Conservation (phyloP, 30 jellyfish, hydroid and myxozoan genomes). For the Calvadosia cruxmelitensis region DNA sequence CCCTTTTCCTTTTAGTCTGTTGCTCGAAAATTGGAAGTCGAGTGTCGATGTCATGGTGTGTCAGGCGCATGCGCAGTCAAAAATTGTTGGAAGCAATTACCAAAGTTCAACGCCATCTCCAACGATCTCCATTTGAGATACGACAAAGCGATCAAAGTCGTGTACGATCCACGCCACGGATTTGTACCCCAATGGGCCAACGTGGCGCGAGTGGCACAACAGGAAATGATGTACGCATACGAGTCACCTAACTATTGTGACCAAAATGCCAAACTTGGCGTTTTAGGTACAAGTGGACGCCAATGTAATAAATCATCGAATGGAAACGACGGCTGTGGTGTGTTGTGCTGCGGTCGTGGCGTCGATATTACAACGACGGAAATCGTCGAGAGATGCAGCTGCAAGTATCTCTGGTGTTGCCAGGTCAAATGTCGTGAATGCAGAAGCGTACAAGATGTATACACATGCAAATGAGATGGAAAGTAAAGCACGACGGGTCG, state of each 20-base stretch:
- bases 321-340: slow-evolving; percentile 54
- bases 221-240: slow-evolving; percentile 29
- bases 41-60: slow-evolving; percentile 74
- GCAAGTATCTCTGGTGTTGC: slow-evolving; percentile 67
- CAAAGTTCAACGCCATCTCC: slow-evolving; percentile 25
- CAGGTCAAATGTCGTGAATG: slow-evolving; percentile 58
- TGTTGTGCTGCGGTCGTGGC: slow-evolving; percentile 72
- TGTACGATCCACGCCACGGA: slow-evolving; percentile 23
- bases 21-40: not conserved
- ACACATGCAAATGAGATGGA: slow-evolving; percentile 26
- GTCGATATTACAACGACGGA: slow-evolving; percentile 28
- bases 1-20: not conserved
- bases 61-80: slow-evolving; percentile 69
- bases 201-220: slow-evolving; percentile 2
- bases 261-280: slow-evolving; percentile 26
- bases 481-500: no score
- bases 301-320: slow-evolving; percentile 38
- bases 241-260: slow-evolving; percentile 71
- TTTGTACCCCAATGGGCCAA: slow-evolving; percentile 50
- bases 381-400: slow-evolving; percentile 50
- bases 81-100: slow-evolving; percentile 62
- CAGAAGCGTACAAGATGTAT: slow-evolving; percentile 29
- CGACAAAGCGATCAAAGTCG: slow-evolving; percentile 45
- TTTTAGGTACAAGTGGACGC: slow-evolving; percentile 56
- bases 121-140: slow-evolving; percentile 17